Base-by-base conservation (phyloP, 1,140 invertebrate genomes). In the Cyrtorhinus lividipennis region DNA sequence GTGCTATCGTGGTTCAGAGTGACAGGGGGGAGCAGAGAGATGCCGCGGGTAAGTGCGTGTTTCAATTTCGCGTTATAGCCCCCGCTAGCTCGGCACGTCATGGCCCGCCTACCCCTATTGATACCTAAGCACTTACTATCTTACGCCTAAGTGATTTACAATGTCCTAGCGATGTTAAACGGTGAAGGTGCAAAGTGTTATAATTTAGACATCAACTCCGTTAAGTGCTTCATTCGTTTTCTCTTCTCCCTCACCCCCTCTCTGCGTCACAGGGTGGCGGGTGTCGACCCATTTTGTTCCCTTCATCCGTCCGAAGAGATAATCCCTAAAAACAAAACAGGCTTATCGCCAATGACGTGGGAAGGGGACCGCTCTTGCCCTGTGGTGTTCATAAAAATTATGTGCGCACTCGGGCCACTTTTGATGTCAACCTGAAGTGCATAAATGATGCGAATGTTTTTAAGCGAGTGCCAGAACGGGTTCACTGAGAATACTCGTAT, bases 41-140 rank as follows among this genome's bases (percentile, higher is more conserved):
- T 10, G 48, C 5, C 12, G 48, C 12, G 10, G 10, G 30, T 44
- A 65, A 65, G 62, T 65, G 48, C 48, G 48, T 53, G 48, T 53
- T 53, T 53, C 48, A 53, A 53, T 53, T 53, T 53, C 20, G 48
- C 48, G 48, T 53, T 53, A 53, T 53, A 53, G 20, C 48, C 8
- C 20, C 48, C 38, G 38, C 3, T 38, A 38, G 30, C 48, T 8
- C n/a, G 48, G 48, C 48, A 53, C 48, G 48, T 53, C 48, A 53
- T 53, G 10, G 48, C 48, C 20, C 48, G 12, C 20, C 48, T 53
- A 12, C 48, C 20, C 48, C 20, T 53, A 53, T 53, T 53, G 48
- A 22, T 53, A 53, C 20, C 48, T 53, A 53, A 53, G 48, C 48
- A 53, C 48, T 53, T 53, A 53, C 48, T 53, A 53, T 53, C 48